Percentiles rank a stretch among this genome's conserved stretches.
phyloP scores from a whole-genome alignment of 2,797 vertebrate species.

The Chelonia mydas region DNA sequence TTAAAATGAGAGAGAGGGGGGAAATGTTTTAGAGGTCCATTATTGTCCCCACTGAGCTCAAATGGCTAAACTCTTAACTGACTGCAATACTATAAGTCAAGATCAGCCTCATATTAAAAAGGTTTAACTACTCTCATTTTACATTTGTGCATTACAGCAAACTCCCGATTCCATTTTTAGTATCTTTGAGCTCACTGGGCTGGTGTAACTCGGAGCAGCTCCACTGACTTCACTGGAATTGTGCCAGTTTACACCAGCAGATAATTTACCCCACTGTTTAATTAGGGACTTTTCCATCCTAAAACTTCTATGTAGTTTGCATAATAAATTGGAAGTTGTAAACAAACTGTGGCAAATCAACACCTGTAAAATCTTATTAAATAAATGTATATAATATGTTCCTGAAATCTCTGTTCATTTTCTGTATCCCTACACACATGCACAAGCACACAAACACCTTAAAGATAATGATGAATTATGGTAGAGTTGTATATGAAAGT shows the following conservation, averaged over 20 bases:
- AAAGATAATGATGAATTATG: neutral
- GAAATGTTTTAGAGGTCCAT: neutral
- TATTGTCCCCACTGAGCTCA: constrained; percentile 14
- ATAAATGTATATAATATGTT: neutral
- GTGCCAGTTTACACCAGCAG: neutral
- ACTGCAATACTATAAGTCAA: neutral
- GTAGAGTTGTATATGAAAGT: neutral
- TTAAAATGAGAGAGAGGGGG: constrained; percentile 3
- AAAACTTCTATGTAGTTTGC: neutral
- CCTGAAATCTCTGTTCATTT: neutral
- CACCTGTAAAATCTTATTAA: neutral
- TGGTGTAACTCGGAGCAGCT: neutral
- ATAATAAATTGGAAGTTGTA: neutral
- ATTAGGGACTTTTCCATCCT: neutral
- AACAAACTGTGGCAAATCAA: neutral
- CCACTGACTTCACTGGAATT: neutral
- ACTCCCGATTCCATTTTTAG: neutral
- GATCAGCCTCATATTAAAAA: neutral
- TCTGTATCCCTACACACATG: neutral
- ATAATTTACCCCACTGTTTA: neutral
- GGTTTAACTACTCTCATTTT: neutral
- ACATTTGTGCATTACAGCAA: neutral
- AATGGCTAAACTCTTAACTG: neutral
- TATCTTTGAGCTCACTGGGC: neutral
- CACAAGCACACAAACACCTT: neutral